phyloP scores from a whole-genome alignment of 2,113 vertebrate species.

The Charina bottae region DNA sequence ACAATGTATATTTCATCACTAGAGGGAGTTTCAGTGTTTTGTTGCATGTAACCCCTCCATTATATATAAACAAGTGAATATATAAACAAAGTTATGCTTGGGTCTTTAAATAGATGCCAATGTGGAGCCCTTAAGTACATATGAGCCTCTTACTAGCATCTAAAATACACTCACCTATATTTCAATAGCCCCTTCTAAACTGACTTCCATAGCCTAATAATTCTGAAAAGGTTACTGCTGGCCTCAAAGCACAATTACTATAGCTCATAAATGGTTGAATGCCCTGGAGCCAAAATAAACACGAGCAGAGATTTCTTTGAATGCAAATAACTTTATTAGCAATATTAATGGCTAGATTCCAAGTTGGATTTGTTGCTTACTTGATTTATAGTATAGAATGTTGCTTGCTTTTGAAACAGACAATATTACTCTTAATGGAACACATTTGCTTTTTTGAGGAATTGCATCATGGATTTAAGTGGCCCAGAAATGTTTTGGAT shows the following conservation, averaged over 20 bases:
- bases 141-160: not conserved
- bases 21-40: too few relatives aligned
- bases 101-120: not conserved
- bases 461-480: conserved; percentile 24
- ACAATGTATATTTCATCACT: too few relatives aligned
- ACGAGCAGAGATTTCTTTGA: conserved; percentile 3
- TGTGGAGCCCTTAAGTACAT: not conserved
- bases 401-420: not conserved
- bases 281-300: not conserved
- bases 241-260: not conserved
- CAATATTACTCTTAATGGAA: not conserved
- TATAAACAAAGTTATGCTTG: not conserved
- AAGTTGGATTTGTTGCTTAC: not conserved
- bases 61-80: too few relatives aligned
- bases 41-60: not conserved
- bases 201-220: not conserved
- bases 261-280: conserved; percentile 12
- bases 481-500: not conserved
- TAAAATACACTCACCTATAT: not conserved
- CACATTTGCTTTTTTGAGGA: conserved; percentile 20
- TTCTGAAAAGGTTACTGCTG: not conserved
- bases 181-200: not conserved
- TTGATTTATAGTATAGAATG: not conserved
- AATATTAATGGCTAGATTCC: conserved; percentile 16
- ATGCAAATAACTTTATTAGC: not conserved